Base-by-base conservation (phyloP, 2,888 invertebrate species). In the Amiota mariae region DNA sequence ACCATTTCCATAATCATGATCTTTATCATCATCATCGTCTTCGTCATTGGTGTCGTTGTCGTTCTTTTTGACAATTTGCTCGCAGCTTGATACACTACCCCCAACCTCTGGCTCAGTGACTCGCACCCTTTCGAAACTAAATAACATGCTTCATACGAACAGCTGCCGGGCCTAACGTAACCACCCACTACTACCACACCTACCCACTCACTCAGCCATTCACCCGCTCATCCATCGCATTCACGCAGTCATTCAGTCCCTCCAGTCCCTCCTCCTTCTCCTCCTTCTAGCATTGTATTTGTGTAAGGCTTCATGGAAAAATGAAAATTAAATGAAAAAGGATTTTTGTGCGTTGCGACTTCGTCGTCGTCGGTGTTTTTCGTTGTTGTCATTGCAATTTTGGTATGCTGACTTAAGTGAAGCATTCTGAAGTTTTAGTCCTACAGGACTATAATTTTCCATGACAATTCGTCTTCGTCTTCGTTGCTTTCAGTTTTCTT, bases 251-350 rank as follows among this genome's bases (percentile, higher is more conserved):
- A 70, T 46, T 47, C 73, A 71, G 46, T 13, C 46, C 66, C 56
- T n/a, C 70, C 20, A 18, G 75, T 76, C 76, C 78, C 75, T 77
- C 70, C 83, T 77, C 77, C 79, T 77, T 76, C 75, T 77, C 70
- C 83, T 77, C 77, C 79, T 77, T 76, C 75, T 80, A 49, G 10
- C 63, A 24, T 18, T 61, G 67, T 59, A 73, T 77, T 72, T 71
- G 64, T 51, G 71, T 73, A 70, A 46, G 71, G 63, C 54, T 71
- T 74, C 72, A 18, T 63, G 18, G 66, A 47, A 51, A 51, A 51
- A 51, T 51, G 54, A n/a, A n/a, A 51, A 51, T 12, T n/a, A n/a
- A 51, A 51, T 51, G 54, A 12, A 51, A 51, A 51, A 51, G 54
- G n/a, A 51, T 12, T n/a, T n/a, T 51, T n/a, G 54, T 51, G 12